Evolutionary conservation across 2,113 vertebrate genomes (phyloP).

Genomic region (Brachyhypopomus occidentalis): DNA sequence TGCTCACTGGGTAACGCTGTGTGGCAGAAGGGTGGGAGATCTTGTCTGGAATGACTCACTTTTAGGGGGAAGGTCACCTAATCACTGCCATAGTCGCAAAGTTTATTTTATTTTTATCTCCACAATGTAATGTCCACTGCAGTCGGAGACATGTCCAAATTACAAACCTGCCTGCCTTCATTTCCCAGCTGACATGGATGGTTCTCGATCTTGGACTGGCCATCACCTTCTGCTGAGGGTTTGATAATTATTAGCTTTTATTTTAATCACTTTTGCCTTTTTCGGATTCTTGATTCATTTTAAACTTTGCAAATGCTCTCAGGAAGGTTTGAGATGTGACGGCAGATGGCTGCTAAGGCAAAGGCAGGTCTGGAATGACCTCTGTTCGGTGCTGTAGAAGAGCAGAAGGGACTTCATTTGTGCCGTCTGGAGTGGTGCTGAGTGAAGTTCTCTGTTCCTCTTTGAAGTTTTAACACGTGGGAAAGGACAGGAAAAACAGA

Average conservation of each 20-base stretch:
- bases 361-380: background rate
- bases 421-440: background rate
- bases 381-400: background rate
- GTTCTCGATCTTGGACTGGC: background rate
- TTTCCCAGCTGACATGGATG: conserved; percentile 10
- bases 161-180: background rate
- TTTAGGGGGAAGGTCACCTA: conserved; percentile 26
- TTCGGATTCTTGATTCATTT: conserved; percentile 12
- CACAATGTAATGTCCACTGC: background rate
- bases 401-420: background rate
- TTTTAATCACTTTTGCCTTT: conserved; percentile 25
- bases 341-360: background rate
- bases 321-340: background rate
- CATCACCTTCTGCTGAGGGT: background rate
- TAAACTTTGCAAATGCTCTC: background rate
- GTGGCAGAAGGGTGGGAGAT: conserved; percentile 19
- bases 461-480: background rate
- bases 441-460: background rate
- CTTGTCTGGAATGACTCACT: conserved; percentile 21
- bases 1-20: conserved; percentile 24
- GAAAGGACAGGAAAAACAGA: background rate
- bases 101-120: conserved; percentile 19
- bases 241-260: conserved; percentile 25
- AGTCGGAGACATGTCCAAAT: conserved; percentile 7
- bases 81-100: conserved; percentile 9